phyloP scores from a whole-genome alignment of 2,888 invertebrate genomes.

The Latheticus oryzae region DNA sequence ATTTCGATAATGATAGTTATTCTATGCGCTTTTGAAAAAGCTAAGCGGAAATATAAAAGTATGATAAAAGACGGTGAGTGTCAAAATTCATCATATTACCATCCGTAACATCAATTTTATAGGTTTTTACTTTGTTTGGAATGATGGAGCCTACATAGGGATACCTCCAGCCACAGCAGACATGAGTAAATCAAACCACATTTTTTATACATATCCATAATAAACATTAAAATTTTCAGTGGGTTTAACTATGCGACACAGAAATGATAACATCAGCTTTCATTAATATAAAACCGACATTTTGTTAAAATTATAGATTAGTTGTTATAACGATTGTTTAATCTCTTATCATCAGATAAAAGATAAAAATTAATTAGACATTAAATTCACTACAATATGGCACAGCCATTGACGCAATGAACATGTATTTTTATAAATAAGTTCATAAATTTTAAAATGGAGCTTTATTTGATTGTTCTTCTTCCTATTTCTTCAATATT shows the following conservation, averaged over 20 bases:
- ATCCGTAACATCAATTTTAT: not conserved
- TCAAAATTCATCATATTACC: too few relatives aligned
- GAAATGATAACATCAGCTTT: too few relatives aligned
- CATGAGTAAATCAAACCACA: constrained; percentile 19
- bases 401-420: constrained; percentile 13
- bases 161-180: constrained; percentile 33
- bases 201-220: not conserved
- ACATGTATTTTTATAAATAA: constrained; percentile 14
- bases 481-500: constrained; percentile 39
- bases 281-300: not conserved
- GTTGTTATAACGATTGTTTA: constrained; percentile 10
- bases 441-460: constrained; percentile 28
- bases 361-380: constrained; percentile 8
- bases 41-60: constrained; percentile 25
- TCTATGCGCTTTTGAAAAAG: constrained; percentile 13
- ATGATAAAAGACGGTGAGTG: constrained; percentile 38
- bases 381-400: constrained; percentile 9
- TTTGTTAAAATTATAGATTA: not conserved
- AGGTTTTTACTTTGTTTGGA: constrained; percentile 40
- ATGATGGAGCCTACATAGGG: constrained; percentile 21
- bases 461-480: constrained; percentile 35
- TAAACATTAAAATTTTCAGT: constrained; percentile 23
- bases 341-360: constrained; percentile 24
- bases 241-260: constrained; percentile 6
- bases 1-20: constrained; percentile 33